Conservation (phyloP, 2,797 vertebrate species). For the Nasua narica region DNA sequence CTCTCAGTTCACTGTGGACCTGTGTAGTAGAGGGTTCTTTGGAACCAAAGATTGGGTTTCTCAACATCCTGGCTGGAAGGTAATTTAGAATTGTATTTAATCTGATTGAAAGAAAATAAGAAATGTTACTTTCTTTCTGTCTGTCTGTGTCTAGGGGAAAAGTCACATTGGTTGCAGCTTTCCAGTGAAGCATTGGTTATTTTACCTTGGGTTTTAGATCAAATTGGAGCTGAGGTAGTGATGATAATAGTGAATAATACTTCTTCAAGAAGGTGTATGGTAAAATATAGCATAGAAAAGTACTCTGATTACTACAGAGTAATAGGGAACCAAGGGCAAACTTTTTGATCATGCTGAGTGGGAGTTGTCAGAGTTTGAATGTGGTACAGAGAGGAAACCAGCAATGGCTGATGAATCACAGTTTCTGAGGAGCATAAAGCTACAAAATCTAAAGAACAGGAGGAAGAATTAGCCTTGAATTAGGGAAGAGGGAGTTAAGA, state of each 20-base stretch:
- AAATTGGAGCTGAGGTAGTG: background rate
- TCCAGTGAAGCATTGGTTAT: background rate
- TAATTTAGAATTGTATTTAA: background rate
- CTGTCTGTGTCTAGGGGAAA: background rate
- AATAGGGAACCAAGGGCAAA: background rate
- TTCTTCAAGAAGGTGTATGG: background rate
- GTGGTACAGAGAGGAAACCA: background rate
- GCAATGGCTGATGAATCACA: background rate
- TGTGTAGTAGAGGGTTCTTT: background rate
- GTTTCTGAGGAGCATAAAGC: background rate
- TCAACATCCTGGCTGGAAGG: background rate
- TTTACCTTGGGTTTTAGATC: background rate
- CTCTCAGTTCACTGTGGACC: background rate
- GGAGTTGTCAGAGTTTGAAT: background rate
- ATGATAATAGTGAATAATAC: background rate
- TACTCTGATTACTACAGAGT: background rate
- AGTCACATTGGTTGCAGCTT: background rate
- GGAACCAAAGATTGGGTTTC: background rate
- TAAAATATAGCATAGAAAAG: background rate
- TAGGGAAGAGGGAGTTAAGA: background rate
- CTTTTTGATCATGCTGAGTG: background rate
- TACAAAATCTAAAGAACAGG: background rate
- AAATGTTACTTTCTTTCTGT: background rate
- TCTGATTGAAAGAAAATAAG: background rate
- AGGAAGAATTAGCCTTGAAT: background rate